A percentile compares a stretch with the other conserved stretches of the same genome.
Conservation (phyloP, 2,888 invertebrate species). For the Oegoconia quadripuncta region DNA sequence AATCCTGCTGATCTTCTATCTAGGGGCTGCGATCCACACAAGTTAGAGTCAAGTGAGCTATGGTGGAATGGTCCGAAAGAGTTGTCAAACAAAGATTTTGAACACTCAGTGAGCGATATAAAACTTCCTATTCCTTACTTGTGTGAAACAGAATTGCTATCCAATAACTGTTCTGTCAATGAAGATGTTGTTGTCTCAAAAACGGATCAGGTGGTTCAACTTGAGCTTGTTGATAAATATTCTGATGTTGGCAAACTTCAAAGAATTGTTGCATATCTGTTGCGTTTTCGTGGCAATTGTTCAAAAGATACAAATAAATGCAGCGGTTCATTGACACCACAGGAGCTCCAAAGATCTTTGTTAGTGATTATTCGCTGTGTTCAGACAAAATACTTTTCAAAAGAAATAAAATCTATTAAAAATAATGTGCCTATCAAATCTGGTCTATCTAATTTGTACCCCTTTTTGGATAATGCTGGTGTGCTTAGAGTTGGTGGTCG, state of each 20-base stretch:
- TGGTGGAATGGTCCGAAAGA: slow-evolving; percentile 4
- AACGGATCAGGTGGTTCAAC: too few species aligned
- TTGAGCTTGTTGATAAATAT: slow-evolving; percentile 2
- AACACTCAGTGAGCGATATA: background rate
- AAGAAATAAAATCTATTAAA: slow-evolving; percentile 3
- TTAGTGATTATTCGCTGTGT: background rate
- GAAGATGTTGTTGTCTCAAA: too few species aligned
- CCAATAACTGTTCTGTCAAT: background rate
- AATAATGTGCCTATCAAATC: background rate
- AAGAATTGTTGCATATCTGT: slow-evolving; percentile 5
- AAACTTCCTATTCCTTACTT: too few species aligned
- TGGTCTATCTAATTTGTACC: slow-evolving; percentile 1
- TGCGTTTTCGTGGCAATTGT: slow-evolving; percentile 5
- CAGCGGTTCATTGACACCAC: background rate
- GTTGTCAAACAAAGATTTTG: background rate
- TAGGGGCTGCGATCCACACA: slow-evolving; percentile 4
- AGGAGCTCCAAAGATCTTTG: background rate
- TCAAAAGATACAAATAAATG: background rate
- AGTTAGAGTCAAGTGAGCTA: background rate
- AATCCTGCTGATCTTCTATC: slow-evolving; percentile 5
- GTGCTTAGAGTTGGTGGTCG: background rate
- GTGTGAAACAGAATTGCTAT: too few species aligned
- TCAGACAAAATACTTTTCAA: slow-evolving; percentile 2
- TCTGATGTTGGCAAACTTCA: slow-evolving; percentile 7
- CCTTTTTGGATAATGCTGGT: slow-evolving; percentile 5